These are phyloP conservation scores for Apantesis nais DNA, from an alignment of 2,888 invertebrate genomes.

Conservation along the genomic window DNA sequence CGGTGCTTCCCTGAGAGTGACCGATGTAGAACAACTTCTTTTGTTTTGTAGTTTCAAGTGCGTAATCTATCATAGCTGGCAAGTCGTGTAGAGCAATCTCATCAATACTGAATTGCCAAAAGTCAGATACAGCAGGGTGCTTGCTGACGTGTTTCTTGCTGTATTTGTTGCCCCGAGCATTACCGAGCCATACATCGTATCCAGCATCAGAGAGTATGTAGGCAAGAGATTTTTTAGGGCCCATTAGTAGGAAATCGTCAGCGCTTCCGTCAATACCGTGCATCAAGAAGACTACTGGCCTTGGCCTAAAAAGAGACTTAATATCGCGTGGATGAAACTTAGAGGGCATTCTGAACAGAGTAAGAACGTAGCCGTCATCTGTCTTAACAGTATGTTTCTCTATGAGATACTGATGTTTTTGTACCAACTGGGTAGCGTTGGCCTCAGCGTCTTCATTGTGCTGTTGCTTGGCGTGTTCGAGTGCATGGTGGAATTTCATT, in stretches of 20 bases:
- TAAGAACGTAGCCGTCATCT: conserved; percentile 77
- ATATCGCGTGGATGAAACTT: conserved; percentile 53
- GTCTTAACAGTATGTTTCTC: conserved; percentile 74
- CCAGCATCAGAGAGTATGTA: conserved; percentile 73
- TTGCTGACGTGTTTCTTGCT: conserved; percentile 70
- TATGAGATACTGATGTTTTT: conserved; percentile 67
- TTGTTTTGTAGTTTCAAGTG: conserved; percentile 62
- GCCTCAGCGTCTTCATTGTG: conserved; percentile 60
- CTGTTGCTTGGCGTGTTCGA: conserved; percentile 48
- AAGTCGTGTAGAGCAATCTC: conserved; percentile 77
- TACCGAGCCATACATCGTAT: conserved; percentile 80
- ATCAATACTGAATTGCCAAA: conserved; percentile 79
- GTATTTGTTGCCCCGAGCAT: conserved; percentile 76
- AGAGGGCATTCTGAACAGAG: conserved; percentile 74
- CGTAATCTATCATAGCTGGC: conserved; percentile 78
- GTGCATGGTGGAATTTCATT: conserved; percentile 60
- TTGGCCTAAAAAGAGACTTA: conserved; percentile 41
- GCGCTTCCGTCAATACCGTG: conserved; percentile 89
- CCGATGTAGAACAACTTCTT: conserved; percentile 74
- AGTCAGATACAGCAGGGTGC: conserved; percentile 67
- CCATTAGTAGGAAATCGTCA: conserved; percentile 89
- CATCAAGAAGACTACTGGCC: conserved; percentile 83
- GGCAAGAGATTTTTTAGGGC: conserved; percentile 82
- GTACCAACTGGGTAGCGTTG: conserved; percentile 59
- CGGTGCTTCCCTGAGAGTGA: conserved; percentile 69